Evolutionary conservation across 92 coral and sea anemone species (phyloP), one percentile per base, ranked within the genome.

Genomic region (Phenganax marumi): DNA sequence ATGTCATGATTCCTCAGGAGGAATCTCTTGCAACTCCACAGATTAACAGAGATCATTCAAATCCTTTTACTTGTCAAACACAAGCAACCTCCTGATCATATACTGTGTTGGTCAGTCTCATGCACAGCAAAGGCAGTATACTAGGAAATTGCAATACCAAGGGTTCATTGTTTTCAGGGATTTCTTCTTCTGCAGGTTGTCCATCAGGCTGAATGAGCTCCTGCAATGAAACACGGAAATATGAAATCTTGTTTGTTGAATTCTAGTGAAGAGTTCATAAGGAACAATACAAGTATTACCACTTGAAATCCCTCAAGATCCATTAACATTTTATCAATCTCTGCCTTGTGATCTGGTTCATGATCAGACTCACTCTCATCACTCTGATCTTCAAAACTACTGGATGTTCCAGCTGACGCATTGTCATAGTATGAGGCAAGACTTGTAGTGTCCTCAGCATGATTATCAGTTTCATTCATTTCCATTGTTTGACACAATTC

Each of bases 251-350:
- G 25, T 62, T 26, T 19, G 7, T 16, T 58, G 21, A 16, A 91
- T 52, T 89, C 96, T 46, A 93, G 92, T 72, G 87, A 92, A 92
- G 91, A 13, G 0, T 17, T 17, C 14, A 8, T 23, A 74, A 25
- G 43, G 43, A 33, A 33, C 43, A 33, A 5, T 33, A 33, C 3
- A 33, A 33, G 43, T 83, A 81, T 87, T 70, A 91, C 98, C 89
- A 90, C 93, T 77, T 94, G 97, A 70, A 94, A 94, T 8, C 85
- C 96, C 85, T 92, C 94, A 25, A 94, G 87, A 62, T 94, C 98
- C 77, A 75, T 89, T 48, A 94, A 83, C 98, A 94, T 94, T 85
- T 94, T 92, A 66, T 94, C 98, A 87, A 94, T 94, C 68, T 92
- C 98, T 76, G 89, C 92, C 70, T 90, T 90, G 57, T 61, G 87